Evolutionary conservation across 2,888 invertebrate genomes (phyloP).

Genomic region (Malthinus flaveolus): DNA sequence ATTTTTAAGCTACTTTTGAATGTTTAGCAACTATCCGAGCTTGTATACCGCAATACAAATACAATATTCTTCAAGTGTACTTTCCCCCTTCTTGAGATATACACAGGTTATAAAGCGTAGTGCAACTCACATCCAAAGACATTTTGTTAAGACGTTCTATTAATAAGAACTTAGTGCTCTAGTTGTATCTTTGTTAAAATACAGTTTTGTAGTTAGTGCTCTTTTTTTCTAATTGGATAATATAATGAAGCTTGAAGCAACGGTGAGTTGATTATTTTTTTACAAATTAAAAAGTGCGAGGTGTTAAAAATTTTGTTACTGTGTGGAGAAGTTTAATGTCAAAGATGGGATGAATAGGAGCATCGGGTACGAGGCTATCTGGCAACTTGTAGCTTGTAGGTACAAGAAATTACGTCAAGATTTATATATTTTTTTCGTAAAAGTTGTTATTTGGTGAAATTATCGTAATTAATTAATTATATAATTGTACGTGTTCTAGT

Average conservation of each 20-base stretch:
- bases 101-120: constrained; percentile 28
- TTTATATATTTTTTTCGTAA: no score
- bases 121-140: constrained; percentile 22
- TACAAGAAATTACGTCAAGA: no score
- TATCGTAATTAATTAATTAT: no score
- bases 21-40: constrained; percentile 19
- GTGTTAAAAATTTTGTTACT: no score
- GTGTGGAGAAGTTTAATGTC: no score
- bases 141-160: constrained; percentile 23
- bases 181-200: neutral
- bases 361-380: no score
- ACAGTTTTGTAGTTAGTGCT: constrained; percentile 20
- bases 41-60: constrained; percentile 9
- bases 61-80: constrained; percentile 22
- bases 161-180: constrained; percentile 26
- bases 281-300: neutral
- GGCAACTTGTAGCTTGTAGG: no score
- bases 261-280: neutral
- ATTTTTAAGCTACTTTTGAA: neutral
- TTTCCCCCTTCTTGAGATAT: constrained; percentile 22
- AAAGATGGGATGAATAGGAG: no score
- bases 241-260: neutral
- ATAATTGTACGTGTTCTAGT: no score
- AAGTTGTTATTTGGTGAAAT: no score
- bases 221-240: neutral